phyloP scores from a whole-genome alignment of 2,888 invertebrate genomes.

The Amphipyra berbera region DNA sequence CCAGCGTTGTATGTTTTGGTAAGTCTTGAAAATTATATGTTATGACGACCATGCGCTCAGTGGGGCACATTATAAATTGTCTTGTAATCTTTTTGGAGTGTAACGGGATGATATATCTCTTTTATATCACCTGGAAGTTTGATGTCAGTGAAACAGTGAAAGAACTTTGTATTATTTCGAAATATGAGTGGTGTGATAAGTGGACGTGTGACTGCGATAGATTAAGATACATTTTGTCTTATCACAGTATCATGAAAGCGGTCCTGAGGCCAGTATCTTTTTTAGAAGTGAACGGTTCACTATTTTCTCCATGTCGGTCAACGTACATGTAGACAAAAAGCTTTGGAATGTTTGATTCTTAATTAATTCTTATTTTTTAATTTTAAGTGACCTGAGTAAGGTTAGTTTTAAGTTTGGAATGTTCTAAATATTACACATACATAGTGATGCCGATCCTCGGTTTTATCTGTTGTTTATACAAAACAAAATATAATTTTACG shows the following conservation, averaged over 20 bases:
- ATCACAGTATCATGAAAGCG: constrained; percentile 35
- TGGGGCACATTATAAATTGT: constrained; percentile 64
- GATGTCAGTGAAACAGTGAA: constrained; percentile 14
- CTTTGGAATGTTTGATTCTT: constrained; percentile 34
- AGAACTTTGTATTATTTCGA: constrained; percentile 6
- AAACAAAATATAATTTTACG: too few relatives aligned
- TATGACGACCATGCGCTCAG: constrained; percentile 71
- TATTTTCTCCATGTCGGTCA: constrained; percentile 40
- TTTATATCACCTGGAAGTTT: constrained; percentile 29
- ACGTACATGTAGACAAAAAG: constrained; percentile 15
- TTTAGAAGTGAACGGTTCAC: constrained; percentile 39
- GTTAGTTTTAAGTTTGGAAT: constrained; percentile 4
- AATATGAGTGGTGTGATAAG: not conserved
- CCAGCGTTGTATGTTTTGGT: constrained; percentile 68
- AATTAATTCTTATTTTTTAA: constrained; percentile 4
- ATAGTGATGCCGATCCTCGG: too few relatives aligned
- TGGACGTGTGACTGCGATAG: constrained; percentile 10
- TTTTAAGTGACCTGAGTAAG: not conserved
- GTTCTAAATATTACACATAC: too few relatives aligned
- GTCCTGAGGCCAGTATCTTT: constrained; percentile 25
- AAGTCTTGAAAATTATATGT: constrained; percentile 61
- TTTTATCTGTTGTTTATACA: too few relatives aligned
- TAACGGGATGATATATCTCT: constrained; percentile 33
- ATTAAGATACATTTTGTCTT: constrained; percentile 11
- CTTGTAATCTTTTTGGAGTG: constrained; percentile 29